phyloP scores from a whole-genome alignment of 1,140 invertebrate species.

The Zaprionus capensis region DNA sequence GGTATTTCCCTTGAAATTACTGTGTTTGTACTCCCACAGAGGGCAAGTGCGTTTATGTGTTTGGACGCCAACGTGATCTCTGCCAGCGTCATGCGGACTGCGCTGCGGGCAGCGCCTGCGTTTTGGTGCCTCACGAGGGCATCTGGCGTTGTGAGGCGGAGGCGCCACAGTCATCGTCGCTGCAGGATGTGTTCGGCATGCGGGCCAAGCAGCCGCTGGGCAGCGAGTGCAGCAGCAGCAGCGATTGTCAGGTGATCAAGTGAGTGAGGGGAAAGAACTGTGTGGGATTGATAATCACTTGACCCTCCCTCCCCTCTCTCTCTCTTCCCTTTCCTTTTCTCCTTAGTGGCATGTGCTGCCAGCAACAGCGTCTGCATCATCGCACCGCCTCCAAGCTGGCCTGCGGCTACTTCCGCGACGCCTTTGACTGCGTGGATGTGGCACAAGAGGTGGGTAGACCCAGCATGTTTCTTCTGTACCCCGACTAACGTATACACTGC shows the following conservation, averaged over 20 bases:
- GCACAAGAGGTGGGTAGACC: conserved; percentile 44
- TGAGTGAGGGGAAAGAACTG: conserved; percentile 34
- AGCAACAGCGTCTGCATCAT: conserved; percentile 91
- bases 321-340: neutral
- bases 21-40: conserved; percentile 54
- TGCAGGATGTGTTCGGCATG: conserved; percentile 58
- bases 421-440: conserved; percentile 92
- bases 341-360: conserved; percentile 92
- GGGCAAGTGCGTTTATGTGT: conserved; percentile 89
- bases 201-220: conserved; percentile 89
- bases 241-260: conserved; percentile 92
- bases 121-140: conserved; percentile 87
- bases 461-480: neutral
- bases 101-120: conserved; percentile 89
- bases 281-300: neutral
- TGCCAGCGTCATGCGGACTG: conserved; percentile 91
- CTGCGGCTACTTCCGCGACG: conserved; percentile 95
- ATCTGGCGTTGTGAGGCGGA: conserved; percentile 89
- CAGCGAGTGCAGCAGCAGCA: conserved; percentile 92
- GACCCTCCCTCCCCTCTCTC: neutral
- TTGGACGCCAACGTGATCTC: conserved; percentile 90
- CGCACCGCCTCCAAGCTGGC: conserved; percentile 92
- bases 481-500: neutral
- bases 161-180: conserved; percentile 3
- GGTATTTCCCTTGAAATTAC: neutral